phyloP scores from a whole-genome alignment of 2,113 vertebrate species.

The Herpailurus yagouaroundi region DNA sequence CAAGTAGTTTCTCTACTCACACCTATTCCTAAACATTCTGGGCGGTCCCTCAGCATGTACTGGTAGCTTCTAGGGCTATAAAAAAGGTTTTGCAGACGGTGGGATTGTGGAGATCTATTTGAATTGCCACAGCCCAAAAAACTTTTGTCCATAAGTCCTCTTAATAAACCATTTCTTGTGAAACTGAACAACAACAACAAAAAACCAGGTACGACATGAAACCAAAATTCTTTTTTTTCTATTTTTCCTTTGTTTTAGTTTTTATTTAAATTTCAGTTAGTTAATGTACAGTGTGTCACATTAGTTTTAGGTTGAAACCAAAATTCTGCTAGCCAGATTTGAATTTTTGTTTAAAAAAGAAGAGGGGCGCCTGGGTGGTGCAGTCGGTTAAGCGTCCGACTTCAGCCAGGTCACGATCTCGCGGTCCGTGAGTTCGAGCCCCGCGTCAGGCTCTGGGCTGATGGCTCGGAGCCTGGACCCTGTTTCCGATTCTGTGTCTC shows the following conservation, averaged over 20 bases:
- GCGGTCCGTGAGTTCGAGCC: too few species aligned
- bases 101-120: background rate
- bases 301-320: background rate
- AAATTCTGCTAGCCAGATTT: background rate
- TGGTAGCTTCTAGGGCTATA: background rate
- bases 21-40: background rate
- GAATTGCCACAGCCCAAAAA: background rate
- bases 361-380: too few species aligned
- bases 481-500: too few species aligned
- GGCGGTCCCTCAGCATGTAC: background rate
- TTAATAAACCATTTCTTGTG: background rate
- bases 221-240: background rate
- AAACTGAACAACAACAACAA: background rate
- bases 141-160: background rate
- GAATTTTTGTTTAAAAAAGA: constrained; percentile 16
- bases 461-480: too few species aligned
- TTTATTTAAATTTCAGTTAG: too few species aligned
- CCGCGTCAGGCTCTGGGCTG: too few species aligned
- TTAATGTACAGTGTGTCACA: too few species aligned
- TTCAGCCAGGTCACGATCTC: too few species aligned
- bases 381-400: too few species aligned
- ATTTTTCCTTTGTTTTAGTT: too few species aligned
- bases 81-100: background rate
- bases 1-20: background rate
- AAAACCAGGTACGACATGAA: background rate